phyloP scores from a whole-genome alignment of 2,888 invertebrate species.

The Spatulosminthurus flaviceps region DNA sequence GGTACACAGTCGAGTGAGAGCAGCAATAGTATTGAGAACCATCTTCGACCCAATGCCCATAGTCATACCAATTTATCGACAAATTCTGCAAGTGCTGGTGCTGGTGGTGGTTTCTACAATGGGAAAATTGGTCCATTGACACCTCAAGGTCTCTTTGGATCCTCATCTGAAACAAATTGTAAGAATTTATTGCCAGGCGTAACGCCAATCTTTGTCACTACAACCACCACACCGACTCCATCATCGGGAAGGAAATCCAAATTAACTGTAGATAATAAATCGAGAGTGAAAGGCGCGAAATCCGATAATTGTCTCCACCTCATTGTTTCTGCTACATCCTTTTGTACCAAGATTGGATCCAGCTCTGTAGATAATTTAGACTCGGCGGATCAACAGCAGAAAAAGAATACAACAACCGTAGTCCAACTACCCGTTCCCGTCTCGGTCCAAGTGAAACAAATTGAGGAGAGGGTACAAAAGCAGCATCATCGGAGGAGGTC shows the following conservation, averaged over 20 bases:
- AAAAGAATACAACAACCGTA: not conserved
- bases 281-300: conserved; percentile 56
- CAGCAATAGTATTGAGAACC: conserved; percentile 38
- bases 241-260: not conserved
- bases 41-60: conserved; percentile 1
- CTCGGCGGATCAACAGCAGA: not conserved
- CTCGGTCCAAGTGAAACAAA: conserved; percentile 28
- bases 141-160: conserved; percentile 10
- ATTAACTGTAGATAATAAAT: not conserved
- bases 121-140: conserved; percentile 23
- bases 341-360: conserved; percentile 41
- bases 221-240: not conserved
- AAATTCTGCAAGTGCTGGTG: conserved; percentile 32
- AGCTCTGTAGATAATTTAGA: conserved; percentile 52
- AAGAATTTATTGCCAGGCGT: not conserved
- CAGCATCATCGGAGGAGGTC: not conserved
- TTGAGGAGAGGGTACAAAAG: conserved; percentile 10
- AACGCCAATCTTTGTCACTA: not conserved
- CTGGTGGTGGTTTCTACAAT: conserved; percentile 33
- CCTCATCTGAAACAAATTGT: conserved; percentile 44
- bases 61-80: conserved; percentile 37
- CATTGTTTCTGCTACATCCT: conserved; percentile 52
- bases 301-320: conserved; percentile 62
- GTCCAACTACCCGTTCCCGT: conserved; percentile 1
- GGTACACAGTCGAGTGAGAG: conserved; percentile 37